Conservation (phyloP, 2,797 vertebrate genomes). For the Rhabdomys pumilio region DNA sequence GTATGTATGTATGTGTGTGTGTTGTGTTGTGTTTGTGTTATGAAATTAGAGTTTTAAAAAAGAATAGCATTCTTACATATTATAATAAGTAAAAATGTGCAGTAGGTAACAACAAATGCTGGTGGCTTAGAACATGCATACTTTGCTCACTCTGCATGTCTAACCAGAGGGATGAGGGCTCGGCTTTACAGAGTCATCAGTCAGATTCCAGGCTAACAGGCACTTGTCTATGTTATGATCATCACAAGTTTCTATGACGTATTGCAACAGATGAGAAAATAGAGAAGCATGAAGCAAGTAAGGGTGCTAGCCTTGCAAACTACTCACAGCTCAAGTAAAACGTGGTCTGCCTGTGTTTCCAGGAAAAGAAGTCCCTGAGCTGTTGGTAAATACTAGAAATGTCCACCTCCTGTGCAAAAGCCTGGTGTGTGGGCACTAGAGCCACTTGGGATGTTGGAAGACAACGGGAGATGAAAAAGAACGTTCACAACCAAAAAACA, state of each 20-base stretch:
- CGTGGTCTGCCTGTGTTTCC: neutral
- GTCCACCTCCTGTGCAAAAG: neutral
- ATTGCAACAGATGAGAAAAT: neutral
- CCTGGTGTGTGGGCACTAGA: neutral
- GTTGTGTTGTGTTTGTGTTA: neutral
- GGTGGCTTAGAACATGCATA: neutral
- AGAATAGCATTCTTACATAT: neutral
- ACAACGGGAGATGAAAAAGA: neutral
- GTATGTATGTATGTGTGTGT: neutral
- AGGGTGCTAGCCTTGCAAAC: neutral
- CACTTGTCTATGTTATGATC: neutral
- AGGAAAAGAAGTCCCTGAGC: neutral
- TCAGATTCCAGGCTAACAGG: neutral
- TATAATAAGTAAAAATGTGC: neutral
- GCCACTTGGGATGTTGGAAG: neutral
- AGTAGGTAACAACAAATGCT: neutral
- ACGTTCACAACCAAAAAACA: neutral
- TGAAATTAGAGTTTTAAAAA: neutral
- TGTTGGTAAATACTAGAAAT: neutral
- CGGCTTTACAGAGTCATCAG: rapidly evolving
- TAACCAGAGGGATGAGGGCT: neutral
- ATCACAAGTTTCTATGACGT: neutral
- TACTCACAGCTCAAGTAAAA: neutral
- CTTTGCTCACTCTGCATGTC: neutral
- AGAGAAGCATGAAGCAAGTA: neutral